Conservation (phyloP, 1,140 invertebrate genomes). For the Rhopalosiphum maidis region DNA sequence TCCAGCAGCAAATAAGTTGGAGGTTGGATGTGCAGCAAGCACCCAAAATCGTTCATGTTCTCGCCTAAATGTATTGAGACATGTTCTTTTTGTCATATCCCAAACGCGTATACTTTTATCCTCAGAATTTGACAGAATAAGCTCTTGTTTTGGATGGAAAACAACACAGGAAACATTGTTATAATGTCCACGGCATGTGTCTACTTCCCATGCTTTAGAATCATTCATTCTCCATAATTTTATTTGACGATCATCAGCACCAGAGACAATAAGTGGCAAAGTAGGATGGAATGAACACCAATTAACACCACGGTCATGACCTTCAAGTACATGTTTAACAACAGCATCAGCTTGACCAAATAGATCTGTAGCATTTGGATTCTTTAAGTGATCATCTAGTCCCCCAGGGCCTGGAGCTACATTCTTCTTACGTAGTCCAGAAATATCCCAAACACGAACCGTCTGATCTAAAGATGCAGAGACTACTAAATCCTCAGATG, state of each 20-base stretch:
- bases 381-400: constrained; percentile 87
- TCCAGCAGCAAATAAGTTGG: constrained; percentile 89
- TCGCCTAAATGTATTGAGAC: constrained; percentile 91
- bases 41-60: constrained; percentile 94
- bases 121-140: constrained; percentile 97
- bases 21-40: constrained; percentile 85
- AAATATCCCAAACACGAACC: constrained; percentile 99
- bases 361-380: constrained; percentile 88
- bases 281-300: constrained; percentile 98
- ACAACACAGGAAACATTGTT: constrained; percentile 98
- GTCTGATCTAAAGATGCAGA: constrained; percentile 98
- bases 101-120: constrained; percentile 98
- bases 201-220: constrained; percentile 98
- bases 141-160: constrained; percentile 96
- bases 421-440: constrained; percentile 63
- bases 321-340: constrained; percentile 97
- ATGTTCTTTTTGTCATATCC: constrained; percentile 98
- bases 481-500: constrained; percentile 94
- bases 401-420: constrained; percentile 70
- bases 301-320: constrained; percentile 96
- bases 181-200: constrained; percentile 98
- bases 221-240: constrained; percentile 99
- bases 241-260: constrained; percentile 96
- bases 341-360: constrained; percentile 97
- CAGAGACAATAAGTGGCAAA: constrained; percentile 94